phyloP scores from a whole-genome alignment of 1,140 invertebrate species.

The Lepidurus couesii region DNA sequence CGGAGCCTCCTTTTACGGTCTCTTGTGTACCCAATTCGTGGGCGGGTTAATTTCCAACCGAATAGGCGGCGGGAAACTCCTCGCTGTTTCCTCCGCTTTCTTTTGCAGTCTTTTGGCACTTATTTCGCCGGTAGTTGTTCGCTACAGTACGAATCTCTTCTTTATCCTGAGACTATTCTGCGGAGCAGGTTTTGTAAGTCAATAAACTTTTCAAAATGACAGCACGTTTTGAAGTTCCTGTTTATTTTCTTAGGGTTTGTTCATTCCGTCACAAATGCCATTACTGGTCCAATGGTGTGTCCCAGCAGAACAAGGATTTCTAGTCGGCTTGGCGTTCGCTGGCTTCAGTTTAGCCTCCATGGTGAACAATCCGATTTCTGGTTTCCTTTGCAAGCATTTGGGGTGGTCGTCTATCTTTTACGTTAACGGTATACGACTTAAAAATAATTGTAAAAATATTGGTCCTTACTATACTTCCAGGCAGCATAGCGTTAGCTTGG shows the following conservation, averaged over 20 bases:
- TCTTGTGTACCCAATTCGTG: neutral
- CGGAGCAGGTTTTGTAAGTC: neutral
- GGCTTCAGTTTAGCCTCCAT: constrained; percentile 44
- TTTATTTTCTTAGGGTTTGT: constrained; percentile 46
- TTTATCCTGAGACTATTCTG: neutral
- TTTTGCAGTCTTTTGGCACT: neutral
- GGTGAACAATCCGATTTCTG: constrained; percentile 44
- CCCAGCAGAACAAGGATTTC: constrained; percentile 27
- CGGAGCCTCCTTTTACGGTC: neutral
- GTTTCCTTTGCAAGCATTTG: constrained; percentile 44
- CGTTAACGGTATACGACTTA: constrained; percentile 36
- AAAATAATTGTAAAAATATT: too few species aligned
- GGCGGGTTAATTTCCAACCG: neutral
- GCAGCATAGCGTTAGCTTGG: constrained; percentile 44
- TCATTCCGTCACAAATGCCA: constrained; percentile 52
- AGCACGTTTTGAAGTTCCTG: neutral
- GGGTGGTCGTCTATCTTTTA: constrained; percentile 49
- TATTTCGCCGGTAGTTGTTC: neutral
- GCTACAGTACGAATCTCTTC: neutral
- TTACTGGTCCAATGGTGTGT: constrained; percentile 51
- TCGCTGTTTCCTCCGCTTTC: neutral
- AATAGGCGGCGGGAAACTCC: neutral
- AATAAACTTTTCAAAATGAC: neutral
- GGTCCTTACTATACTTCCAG: constrained; percentile 29
- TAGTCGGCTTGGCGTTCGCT: constrained; percentile 45